Percentiles rank a stretch among this genome's conserved stretches.
These are phyloP conservation scores for Nephrotoma flavescens DNA, from an alignment of 2,888 invertebrate genomes.

Conservation along the genomic window DNA sequence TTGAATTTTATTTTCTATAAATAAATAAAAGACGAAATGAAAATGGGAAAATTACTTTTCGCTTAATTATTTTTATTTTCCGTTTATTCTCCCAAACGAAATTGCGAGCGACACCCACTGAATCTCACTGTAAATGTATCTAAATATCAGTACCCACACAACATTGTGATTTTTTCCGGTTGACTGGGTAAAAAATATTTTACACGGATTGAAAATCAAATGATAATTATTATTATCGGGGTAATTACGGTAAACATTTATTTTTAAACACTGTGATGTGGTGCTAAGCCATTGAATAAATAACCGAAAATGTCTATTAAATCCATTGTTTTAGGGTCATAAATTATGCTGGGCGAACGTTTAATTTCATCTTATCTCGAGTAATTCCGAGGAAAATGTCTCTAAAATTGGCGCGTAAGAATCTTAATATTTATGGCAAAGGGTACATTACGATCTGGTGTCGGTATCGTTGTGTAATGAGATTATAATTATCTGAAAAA, in stretches of 20 bases:
- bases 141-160: not conserved
- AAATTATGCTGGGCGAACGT: not conserved
- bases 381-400: not conserved
- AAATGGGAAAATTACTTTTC: not conserved
- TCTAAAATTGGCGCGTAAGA: not conserved
- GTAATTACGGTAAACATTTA: not conserved
- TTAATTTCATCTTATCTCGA: not conserved
- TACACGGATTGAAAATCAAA: not conserved
- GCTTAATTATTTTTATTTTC: not conserved
- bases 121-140: not conserved
- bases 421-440: not conserved
- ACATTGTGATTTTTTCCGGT: not conserved
- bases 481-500: not conserved
- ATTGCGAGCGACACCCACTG: not conserved
- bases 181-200: not conserved
- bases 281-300: not conserved
- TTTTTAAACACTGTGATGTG: not conserved
- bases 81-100: not conserved
- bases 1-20: not conserved
- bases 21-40: not conserved
- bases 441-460: not conserved
- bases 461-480: not conserved
- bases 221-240: not conserved
- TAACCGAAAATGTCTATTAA: not conserved
- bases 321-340: not conserved